These are phyloP conservation scores for Suricata suricatta DNA, from an alignment of 2,113 vertebrate genomes.

Conservation along the genomic window DNA sequence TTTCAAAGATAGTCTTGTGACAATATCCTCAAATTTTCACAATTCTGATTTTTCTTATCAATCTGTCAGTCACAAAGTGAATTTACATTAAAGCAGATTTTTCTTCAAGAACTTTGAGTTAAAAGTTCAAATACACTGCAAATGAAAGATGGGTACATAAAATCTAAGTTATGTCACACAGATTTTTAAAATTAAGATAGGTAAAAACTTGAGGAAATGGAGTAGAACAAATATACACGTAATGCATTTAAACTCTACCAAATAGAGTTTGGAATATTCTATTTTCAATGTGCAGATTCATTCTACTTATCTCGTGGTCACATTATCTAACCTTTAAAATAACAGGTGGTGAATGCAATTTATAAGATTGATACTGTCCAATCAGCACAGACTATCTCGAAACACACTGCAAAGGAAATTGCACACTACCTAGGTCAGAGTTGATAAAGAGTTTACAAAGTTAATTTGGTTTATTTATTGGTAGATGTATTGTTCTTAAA, in stretches of 20 bases:
- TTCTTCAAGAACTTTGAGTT: conserved; percentile 57
- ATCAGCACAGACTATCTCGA: conserved; percentile 34
- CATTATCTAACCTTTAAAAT: not conserved
- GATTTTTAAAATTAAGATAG: conserved; percentile 70
- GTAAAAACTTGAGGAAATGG: conserved; percentile 61
- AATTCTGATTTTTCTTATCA: conserved; percentile 75
- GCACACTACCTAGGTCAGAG: conserved; percentile 32
- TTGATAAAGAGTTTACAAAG: conserved; percentile 60
- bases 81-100: conserved; percentile 74
- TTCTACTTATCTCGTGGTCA: not conserved
- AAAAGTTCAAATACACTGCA: conserved; percentile 70
- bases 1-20: conserved; percentile 71
- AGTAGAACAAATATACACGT: not conserved
- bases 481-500: conserved; percentile 27
- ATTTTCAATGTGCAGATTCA: not conserved
- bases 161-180: not conserved
- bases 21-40: conserved; percentile 68
- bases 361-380: conserved; percentile 53
- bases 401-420: conserved; percentile 66
- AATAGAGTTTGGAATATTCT: conserved; percentile 58
- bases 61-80: conserved; percentile 68
- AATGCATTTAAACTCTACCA: conserved; percentile 50
- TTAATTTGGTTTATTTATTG: conserved; percentile 64
- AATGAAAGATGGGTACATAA: conserved; percentile 41
- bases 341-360: conserved; percentile 34